Evolutionary conservation across 2,888 invertebrate genomes (phyloP).

Genomic region (Silvanus unidentatus): DNA sequence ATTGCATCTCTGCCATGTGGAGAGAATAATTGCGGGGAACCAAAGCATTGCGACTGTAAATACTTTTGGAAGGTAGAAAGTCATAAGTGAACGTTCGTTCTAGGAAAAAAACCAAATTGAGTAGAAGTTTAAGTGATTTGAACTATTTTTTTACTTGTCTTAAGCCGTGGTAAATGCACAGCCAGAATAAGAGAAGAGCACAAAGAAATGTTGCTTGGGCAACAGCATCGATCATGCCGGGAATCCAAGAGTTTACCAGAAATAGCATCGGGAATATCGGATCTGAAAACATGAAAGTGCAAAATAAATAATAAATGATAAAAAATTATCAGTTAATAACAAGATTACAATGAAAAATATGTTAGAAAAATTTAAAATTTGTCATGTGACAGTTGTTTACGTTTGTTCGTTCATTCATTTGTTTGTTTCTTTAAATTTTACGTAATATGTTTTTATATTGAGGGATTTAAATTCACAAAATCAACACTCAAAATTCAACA

Average conservation of each 20-base stretch:
- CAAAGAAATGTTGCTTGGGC: constrained; percentile 87
- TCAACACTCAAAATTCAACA: too few relatives aligned
- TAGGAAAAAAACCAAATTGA: constrained; percentile 50
- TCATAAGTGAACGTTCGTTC: constrained; percentile 79
- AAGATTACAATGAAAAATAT: too few relatives aligned
- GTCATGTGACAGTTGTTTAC: too few relatives aligned
- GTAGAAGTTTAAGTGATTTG: constrained; percentile 1
- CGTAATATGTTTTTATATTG: too few relatives aligned
- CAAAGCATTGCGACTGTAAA: constrained; percentile 81
- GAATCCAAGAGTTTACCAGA: constrained; percentile 81
- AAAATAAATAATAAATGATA: too few relatives aligned
- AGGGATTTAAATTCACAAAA: too few relatives aligned
- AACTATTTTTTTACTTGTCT: constrained; percentile 60
- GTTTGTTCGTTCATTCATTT: too few relatives aligned
- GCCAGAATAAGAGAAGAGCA: constrained; percentile 86
- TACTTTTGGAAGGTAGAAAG: constrained; percentile 88
- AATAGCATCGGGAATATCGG: constrained; percentile 90
- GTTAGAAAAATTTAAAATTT: too few relatives aligned
- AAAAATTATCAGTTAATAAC: too few relatives aligned
- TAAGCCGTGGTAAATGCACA: constrained; percentile 91
- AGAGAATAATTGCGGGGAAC: constrained; percentile 77
- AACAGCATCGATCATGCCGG: constrained; percentile 86
- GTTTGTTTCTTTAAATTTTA: too few relatives aligned
- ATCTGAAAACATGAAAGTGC: constrained; percentile 67
- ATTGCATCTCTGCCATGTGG: constrained; percentile 86